These are phyloP conservation scores for Candoia aspera DNA, from an alignment of 2,113 vertebrate genomes.

Conservation along the genomic window DNA sequence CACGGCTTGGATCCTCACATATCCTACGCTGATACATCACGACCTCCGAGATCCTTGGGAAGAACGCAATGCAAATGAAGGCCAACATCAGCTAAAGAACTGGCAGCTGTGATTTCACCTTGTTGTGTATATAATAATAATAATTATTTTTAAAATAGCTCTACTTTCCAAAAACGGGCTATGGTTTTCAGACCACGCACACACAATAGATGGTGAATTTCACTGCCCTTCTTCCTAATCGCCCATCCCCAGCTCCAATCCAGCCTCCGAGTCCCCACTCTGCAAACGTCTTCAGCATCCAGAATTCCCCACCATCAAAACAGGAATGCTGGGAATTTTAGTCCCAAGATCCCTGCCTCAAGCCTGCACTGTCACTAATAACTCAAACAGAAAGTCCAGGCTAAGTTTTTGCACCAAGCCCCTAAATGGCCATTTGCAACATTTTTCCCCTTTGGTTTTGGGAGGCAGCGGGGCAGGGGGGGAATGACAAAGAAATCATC, in stretches of 20 bases:
- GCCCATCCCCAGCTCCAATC: background rate
- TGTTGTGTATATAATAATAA: too few relatives aligned
- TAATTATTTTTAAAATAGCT: background rate
- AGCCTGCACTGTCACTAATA: background rate
- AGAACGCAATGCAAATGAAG: background rate
- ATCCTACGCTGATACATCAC: too few relatives aligned
- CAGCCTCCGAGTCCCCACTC: background rate
- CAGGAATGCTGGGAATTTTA: background rate
- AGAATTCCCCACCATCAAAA: background rate
- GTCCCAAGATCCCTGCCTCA: background rate
- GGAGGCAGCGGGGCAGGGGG: too few relatives aligned
- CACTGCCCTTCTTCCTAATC: background rate
- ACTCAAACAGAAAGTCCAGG: background rate
- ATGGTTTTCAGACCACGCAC: background rate
- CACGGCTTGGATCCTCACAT: background rate
- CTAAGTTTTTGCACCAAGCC: background rate
- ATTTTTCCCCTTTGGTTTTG: background rate
- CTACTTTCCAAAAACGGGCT: background rate
- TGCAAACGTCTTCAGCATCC: background rate
- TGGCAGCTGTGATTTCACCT: too few relatives aligned
- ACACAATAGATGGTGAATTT: background rate
- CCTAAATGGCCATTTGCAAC: background rate
- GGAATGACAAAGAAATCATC: background rate
- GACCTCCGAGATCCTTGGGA: background rate
- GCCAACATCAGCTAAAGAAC: too few relatives aligned